Evolutionary conservation across 2,888 invertebrate species (phyloP).

Genomic region (Drosophila fulvimacula): DNA sequence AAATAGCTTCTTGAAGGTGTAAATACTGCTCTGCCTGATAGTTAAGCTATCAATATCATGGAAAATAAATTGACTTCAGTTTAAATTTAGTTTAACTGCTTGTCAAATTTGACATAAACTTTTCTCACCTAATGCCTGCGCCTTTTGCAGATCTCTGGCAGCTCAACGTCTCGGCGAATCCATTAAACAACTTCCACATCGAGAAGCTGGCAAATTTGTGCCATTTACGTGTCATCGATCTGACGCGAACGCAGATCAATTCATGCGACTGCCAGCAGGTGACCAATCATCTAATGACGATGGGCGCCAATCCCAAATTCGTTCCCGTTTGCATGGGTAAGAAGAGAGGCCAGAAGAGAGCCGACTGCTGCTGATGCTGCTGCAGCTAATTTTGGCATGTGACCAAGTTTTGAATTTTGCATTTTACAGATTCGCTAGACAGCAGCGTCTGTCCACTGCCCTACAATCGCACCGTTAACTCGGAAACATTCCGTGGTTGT

Average conservation of each 20-base stretch:
- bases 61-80: background rate
- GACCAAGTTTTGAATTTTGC: conserved; percentile 53
- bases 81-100: background rate
- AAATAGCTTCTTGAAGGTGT: too few relatives aligned
- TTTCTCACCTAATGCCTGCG: background rate
- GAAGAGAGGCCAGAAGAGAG: conserved; percentile 30
- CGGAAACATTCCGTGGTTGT: conserved; percentile 75
- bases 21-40: too few relatives aligned
- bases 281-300: conserved; percentile 76
- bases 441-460: conserved; percentile 77
- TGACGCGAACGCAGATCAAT: conserved; percentile 81
- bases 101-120: background rate
- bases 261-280: conserved; percentile 82
- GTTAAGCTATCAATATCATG: background rate
- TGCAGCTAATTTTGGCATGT: conserved; percentile 69
- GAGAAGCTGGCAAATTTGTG: conserved; percentile 88
- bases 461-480: conserved; percentile 81
- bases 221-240: conserved; percentile 87
- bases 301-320: conserved; percentile 76
- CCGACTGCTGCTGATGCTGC: conserved; percentile 34
- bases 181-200: conserved; percentile 84
- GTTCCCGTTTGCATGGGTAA: conserved; percentile 82
- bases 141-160: conserved; percentile 84
- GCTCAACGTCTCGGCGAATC: conserved; percentile 88
- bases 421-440: conserved; percentile 69